Evolutionary conservation across 1,140 invertebrate genomes (phyloP), one percentile per base, ranked within the genome.

Genomic region (Paramacrobiotus metropolitanus): DNA sequence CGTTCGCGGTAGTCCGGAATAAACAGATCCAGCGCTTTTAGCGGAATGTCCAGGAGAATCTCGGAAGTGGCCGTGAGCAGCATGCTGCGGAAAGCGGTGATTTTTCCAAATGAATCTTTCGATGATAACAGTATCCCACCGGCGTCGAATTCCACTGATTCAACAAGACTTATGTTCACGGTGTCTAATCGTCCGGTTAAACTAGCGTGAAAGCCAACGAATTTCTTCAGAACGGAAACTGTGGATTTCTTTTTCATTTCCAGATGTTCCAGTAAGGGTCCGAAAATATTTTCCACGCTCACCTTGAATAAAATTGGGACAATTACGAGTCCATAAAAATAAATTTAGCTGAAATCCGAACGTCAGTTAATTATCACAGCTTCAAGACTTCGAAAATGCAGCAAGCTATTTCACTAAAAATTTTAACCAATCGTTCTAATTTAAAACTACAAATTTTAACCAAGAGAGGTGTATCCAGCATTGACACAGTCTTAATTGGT

Each of bases 211-310:
- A 55, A 55, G 48, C 48, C 48, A 24, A 55, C 24, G 24, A 55
- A 9, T 24, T 24, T 15, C 24, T 55, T 55, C 4, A 55, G 15
- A 24, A 55, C 15, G 48, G 48, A 55, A 4, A 55, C 48, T 4
- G 15, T 55, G 48, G 15, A 20, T 4, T 24, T 15, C 48, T 55
- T 55, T 28, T 55, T 15, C 24, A 55, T 9, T 9, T 24, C 48
- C 15, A 55, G 48, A 9, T 55, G 48, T 20, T 24, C 4, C 9
- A 55, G 24, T 15, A 55, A 9, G 15, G 48, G 48, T 4, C 24
- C 24, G 48, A 55, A 55, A 24, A 55, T 55, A 28, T 55, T 55
- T 55, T 55, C 48, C 15, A 55, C 48, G 24, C 48, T 55, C 28
- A 4, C 48, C 48, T 55, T 15, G 9, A 55, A 24, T 20, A 15